These are phyloP conservation scores for Mobula birostris DNA, from an alignment of 2,113 vertebrate species.

Conservation along the genomic window DNA sequence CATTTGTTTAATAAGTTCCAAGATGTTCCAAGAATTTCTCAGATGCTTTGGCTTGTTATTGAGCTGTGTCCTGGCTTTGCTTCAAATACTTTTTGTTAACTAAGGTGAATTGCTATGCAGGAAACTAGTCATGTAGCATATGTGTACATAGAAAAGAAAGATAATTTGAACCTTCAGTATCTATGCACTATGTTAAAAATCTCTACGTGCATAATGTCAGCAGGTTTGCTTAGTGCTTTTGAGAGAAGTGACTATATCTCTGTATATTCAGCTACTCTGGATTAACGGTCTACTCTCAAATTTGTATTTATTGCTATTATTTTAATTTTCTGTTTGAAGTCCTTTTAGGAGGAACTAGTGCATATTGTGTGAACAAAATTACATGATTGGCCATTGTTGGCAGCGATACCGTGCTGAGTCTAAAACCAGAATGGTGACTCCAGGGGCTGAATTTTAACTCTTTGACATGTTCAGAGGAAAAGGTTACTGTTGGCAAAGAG, in stretches of 20 bases:
- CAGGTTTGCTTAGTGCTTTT: neutral
- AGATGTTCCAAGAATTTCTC: constrained; percentile 10
- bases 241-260: neutral
- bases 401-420: neutral
- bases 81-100: constrained; percentile 31
- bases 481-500: neutral
- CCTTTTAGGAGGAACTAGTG: neutral
- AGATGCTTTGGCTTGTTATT: constrained; percentile 26
- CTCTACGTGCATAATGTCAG: neutral
- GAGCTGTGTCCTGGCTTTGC: neutral
- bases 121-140: neutral
- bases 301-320: neutral
- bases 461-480: neutral
- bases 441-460: too few species aligned
- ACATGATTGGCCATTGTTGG: neutral
- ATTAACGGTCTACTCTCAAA: neutral
- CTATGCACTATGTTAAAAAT: neutral
- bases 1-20: constrained; percentile 32
- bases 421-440: neutral
- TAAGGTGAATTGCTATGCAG: constrained; percentile 8
- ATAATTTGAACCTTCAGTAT: neutral
- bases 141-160: constrained; percentile 1
- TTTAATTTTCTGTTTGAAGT: neutral
- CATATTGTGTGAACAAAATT: neutral
- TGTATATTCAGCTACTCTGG: neutral